Evolutionary conservation across 1,140 invertebrate species (phyloP).

Genomic region (Goniozus legneri): DNA sequence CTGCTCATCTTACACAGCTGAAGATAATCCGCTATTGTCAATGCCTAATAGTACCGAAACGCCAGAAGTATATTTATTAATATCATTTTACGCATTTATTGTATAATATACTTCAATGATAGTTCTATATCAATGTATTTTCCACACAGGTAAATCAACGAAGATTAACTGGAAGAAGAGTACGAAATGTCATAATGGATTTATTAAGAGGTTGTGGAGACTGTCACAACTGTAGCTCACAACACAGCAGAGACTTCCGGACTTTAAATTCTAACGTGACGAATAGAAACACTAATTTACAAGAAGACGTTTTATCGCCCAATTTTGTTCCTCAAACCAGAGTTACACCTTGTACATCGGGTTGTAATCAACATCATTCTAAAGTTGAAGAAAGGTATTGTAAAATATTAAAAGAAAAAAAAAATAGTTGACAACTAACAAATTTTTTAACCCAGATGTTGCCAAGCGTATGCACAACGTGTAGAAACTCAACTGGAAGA

Average conservation of each 20-base stretch:
- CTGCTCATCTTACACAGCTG: slow-evolving; percentile 9
- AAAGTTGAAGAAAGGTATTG: slow-evolving; percentile 36
- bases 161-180: slow-evolving; percentile 35
- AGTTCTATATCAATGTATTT: slow-evolving; percentile 7
- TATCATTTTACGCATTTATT: not conserved
- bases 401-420: not conserved
- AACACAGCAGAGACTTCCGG: too few relatives aligned
- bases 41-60: slow-evolving; percentile 17
- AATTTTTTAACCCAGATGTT: slow-evolving; percentile 22
- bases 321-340: slow-evolving; percentile 28
- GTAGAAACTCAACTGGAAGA: slow-evolving; percentile 37
- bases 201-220: slow-evolving; percentile 43
- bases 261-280: too few relatives aligned
- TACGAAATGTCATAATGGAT: slow-evolving; percentile 38
- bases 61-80: slow-evolving; percentile 24
- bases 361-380: slow-evolving; percentile 17
- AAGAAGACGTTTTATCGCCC: too few relatives aligned
- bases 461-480: slow-evolving; percentile 25
- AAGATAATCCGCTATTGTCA: slow-evolving; percentile 24
- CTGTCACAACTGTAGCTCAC: slow-evolving; percentile 24
- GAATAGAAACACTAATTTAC: too few relatives aligned
- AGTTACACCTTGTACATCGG: slow-evolving; percentile 16
- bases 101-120: not conserved
- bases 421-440: not conserved
- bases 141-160: slow-evolving; percentile 32